phyloP scores from a whole-genome alignment of 2,797 vertebrate species.

The Yasuhikotakia modesta region DNA sequence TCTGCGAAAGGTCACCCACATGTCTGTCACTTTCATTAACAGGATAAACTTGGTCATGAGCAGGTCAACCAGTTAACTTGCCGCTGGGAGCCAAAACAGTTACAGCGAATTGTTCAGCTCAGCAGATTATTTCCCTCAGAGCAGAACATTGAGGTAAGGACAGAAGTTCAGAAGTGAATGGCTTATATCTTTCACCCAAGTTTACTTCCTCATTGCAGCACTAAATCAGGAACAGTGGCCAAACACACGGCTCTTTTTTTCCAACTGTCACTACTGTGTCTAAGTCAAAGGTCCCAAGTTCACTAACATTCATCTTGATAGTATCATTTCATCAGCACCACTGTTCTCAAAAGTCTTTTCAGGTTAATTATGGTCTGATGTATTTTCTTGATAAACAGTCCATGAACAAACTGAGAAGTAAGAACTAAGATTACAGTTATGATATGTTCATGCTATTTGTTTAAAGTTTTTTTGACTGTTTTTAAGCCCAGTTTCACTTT shows the following conservation, averaged over 20 bases:
- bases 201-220: constrained; percentile 43
- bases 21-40: constrained; percentile 33
- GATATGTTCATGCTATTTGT: constrained; percentile 25
- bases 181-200: constrained; percentile 50
- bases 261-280: background rate
- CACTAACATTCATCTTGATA: constrained; percentile 21
- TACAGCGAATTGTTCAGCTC: constrained; percentile 52
- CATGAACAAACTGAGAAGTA: constrained; percentile 5
- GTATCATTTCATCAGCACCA: constrained; percentile 25
- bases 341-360: constrained; percentile 18
- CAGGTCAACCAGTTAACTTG: constrained; percentile 43
- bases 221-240: constrained; percentile 51
- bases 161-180: constrained; percentile 55
- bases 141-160: constrained; percentile 55
- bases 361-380: constrained; percentile 18
- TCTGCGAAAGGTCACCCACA: constrained; percentile 48
- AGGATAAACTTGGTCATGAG: background rate
- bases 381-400: constrained; percentile 16
- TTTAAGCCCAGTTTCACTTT: too few relatives aligned
- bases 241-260: constrained; percentile 36
- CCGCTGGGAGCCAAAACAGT: constrained; percentile 39
- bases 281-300: constrained; percentile 10
- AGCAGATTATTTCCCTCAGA: constrained; percentile 56
- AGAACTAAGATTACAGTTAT: constrained; percentile 7
- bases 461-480: constrained; percentile 18